phyloP scores from a whole-genome alignment of 1,140 invertebrate genomes.

The Lasioglossum baleicum region DNA sequence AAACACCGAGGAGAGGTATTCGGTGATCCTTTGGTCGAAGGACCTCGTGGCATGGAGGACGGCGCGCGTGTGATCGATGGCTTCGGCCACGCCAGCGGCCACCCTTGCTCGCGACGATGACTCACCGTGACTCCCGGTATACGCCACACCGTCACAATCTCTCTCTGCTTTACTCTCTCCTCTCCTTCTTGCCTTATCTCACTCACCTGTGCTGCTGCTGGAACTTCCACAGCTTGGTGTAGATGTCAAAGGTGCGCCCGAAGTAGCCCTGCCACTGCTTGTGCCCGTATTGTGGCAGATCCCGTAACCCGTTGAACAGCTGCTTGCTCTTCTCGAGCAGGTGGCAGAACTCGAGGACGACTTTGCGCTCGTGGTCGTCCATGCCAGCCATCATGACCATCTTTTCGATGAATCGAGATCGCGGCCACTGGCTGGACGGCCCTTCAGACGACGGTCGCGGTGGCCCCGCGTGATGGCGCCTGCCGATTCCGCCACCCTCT shows the following conservation, averaged over 20 bases:
- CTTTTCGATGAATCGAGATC: conserved; percentile 74
- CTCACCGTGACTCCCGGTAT: no score
- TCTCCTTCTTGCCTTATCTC: no score
- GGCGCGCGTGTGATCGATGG: no score
- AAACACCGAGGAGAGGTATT: no score
- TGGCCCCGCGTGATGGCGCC: conserved; percentile 75
- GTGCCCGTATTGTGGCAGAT: conserved; percentile 97
- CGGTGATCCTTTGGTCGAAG: no score
- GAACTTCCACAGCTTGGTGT: conserved; percentile 99
- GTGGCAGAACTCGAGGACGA: conserved; percentile 97
- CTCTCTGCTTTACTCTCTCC: no score
- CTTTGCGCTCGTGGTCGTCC: conserved; percentile 94
- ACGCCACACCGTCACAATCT: no score
- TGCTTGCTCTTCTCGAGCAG: conserved; percentile 98
- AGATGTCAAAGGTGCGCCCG: conserved; percentile 98
- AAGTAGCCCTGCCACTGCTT: conserved; percentile 99
- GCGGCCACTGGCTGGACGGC: conserved; percentile 69
- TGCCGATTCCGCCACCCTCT: conserved; percentile 68
- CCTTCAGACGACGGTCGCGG: conserved; percentile 69
- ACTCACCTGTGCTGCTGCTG: conserved; percentile 95
- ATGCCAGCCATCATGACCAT: conserved; percentile 88
- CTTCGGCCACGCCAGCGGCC: no score
- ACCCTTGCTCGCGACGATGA: no score
- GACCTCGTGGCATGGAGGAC: no score
- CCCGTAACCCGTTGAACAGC: conserved; percentile 96